Evolutionary conservation across 2,113 vertebrate genomes (phyloP), one percentile per base, ranked within the genome.

Genomic region (Charadrius vociferus): DNA sequence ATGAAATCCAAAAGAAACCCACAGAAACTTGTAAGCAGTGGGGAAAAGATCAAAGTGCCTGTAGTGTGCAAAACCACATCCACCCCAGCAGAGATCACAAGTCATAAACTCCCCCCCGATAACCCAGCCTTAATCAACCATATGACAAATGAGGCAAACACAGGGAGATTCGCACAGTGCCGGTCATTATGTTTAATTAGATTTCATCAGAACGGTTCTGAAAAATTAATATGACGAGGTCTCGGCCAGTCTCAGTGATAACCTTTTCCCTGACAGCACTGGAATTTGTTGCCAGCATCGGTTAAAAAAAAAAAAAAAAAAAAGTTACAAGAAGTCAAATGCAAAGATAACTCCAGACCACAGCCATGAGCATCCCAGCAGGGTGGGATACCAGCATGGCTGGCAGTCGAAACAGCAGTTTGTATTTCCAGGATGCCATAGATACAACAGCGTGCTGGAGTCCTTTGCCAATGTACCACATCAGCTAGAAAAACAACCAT

Each of bases 171-270:
- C 45, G 84, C 77, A 58, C 88, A 49, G 92, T 7, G 62, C 72
- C 6, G 7, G 61, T 67, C 6, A 3, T 67, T 86, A 14, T 63
- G 78, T 95, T 97, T 97, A 98, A 98, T 98, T 98, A 97, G 95
- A 94, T 95, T 97, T 96, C 86, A 93, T 95, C 81, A n/a, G 91
- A 94, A 95, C 10, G 18, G 93, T 75, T 92, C 86, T 95, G 89
- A 97, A 97, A 97, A 97, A 97, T 96, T 96, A 89, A 89, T 93
- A 72, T 15, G 58, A 49, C 5, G 63, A 96, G 50, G 89, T 93
- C 90, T 93, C 73, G 67, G 26, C 83, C 70, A 74, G 93, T n/a
- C 81, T 83, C 67, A 1, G 56, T 1, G 92, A 86, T 95, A 95
- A 96, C 89, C 92, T 96, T 95, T 96, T 67, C 81, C 74, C 43